These are phyloP conservation scores for Rhopalosiphum padi DNA, from an alignment of 1,140 invertebrate species.

Conservation along the genomic window DNA sequence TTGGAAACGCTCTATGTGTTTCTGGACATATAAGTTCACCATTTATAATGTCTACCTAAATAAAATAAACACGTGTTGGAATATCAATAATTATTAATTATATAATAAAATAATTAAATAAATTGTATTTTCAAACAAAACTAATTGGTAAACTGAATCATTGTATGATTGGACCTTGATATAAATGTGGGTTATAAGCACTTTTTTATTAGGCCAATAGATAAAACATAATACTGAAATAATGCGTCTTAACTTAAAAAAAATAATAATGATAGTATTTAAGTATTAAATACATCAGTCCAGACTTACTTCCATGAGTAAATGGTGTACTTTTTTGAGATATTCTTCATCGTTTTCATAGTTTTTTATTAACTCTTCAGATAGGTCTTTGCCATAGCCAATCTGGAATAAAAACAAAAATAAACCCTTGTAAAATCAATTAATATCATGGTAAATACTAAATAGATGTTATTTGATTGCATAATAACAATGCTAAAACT, in stretches of 20 bases:
- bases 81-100: background rate
- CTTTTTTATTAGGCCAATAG: background rate
- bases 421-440: background rate
- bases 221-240: background rate
- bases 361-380: constrained; percentile 76
- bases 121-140: background rate
- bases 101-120: background rate
- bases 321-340: constrained; percentile 87
- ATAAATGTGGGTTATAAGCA: background rate
- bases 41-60: constrained; percentile 85
- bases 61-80: background rate
- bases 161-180: background rate
- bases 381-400: constrained; percentile 81
- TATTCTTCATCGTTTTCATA: constrained; percentile 86
- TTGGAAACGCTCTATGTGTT: constrained; percentile 92
- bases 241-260: background rate
- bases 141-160: background rate
- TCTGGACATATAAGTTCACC: constrained; percentile 94
- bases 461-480: background rate
- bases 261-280: background rate
- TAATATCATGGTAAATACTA: background rate
- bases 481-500: too few relatives aligned
- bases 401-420: constrained; percentile 67
- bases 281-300: background rate
- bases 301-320: constrained; percentile 78